Evolutionary conservation across 2,888 invertebrate genomes (phyloP), one percentile per base, ranked within the genome.

Genomic region (Drosophila pseudotalamancana): DNA sequence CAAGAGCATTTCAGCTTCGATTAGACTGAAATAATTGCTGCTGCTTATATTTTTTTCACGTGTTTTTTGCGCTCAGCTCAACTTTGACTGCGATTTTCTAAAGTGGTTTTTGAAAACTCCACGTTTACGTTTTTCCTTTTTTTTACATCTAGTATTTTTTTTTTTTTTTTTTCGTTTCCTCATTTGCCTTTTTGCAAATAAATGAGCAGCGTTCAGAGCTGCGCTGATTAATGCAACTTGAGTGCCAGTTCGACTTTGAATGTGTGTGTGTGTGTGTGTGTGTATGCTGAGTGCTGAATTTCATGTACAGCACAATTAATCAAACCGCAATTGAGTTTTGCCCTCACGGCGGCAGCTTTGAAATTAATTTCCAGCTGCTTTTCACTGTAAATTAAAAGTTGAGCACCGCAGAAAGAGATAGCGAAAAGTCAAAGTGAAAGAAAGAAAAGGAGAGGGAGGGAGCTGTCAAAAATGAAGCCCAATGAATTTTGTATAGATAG

Each of bases 211-310:
- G 72, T 70, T 80, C 73, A 72, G 55, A 70, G 77, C 50, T 56
- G 59, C 56, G 74, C 74, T 84, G 83, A 85, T 84, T 84, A 84
- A 84, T 84, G 80, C 85, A 71, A 66, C 71, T 74, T 68, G 66
- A 76, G 68, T 72, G 70, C 68, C 72, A 83, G 66, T 55, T 71
- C 50, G 55, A 64, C 51, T 63, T 34, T 50, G 54, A 25, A n/a
- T 34, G 6, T 25, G 42, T 37, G 14, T 31, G 6, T 27, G 45
- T 39, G 39, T 51, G 51, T 14, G 42, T 3, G 27, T 46, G 34
- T 34, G 60, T 19, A 34, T 31, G 39, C 32, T 32, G 14, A 16
- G 57, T 70, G 55, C 50, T 53, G 34, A 31, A 37, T 39, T 54
- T 34, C 50, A 56, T 67, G 56, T 50, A 51, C 39, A 59, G 48